These are phyloP conservation scores for Thermophis baileyi DNA, from an alignment of 2,113 vertebrate genomes.

Conservation along the genomic window DNA sequence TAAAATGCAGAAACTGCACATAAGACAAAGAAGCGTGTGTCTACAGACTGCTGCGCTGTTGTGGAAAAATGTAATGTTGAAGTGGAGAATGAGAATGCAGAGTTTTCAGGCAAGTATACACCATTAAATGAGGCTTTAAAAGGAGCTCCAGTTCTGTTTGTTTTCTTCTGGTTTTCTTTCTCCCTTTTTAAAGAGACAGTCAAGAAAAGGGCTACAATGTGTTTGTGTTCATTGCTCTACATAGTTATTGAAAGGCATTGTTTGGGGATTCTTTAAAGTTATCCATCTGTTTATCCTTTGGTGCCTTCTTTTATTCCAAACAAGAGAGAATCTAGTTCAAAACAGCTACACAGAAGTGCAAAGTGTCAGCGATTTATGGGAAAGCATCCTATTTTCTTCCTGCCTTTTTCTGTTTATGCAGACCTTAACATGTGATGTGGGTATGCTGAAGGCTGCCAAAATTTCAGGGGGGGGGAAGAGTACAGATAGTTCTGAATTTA, in stretches of 20 bases:
- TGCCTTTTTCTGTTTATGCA: background rate
- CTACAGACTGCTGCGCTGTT: constrained; percentile 78
- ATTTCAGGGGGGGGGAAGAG: too few species aligned
- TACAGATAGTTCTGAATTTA: too few species aligned
- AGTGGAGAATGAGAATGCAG: constrained; percentile 83
- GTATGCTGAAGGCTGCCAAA: background rate
- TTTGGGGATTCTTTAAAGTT: background rate
- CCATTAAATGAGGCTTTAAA: background rate
- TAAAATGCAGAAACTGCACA: constrained; percentile 46
- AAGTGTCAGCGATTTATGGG: background rate
- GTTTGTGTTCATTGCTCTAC: background rate
- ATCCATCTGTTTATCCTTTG: background rate
- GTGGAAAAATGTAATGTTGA: constrained; percentile 84
- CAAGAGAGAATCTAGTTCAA: background rate
- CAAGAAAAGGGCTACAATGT: background rate
- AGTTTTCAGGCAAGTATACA: constrained; percentile 76
- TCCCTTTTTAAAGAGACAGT: background rate
- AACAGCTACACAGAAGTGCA: background rate
- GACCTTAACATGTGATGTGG: background rate
- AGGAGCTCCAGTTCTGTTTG: background rate
- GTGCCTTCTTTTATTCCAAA: background rate
- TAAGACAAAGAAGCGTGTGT: constrained; percentile 72
- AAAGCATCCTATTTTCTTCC: background rate
- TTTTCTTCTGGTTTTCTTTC: background rate
- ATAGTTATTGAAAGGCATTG: background rate